A percentile compares a stretch with the other conserved stretches of the same genome.
phyloP scores from a whole-genome alignment of 2,888 invertebrate genomes.

The Urechis unicinctus region DNA sequence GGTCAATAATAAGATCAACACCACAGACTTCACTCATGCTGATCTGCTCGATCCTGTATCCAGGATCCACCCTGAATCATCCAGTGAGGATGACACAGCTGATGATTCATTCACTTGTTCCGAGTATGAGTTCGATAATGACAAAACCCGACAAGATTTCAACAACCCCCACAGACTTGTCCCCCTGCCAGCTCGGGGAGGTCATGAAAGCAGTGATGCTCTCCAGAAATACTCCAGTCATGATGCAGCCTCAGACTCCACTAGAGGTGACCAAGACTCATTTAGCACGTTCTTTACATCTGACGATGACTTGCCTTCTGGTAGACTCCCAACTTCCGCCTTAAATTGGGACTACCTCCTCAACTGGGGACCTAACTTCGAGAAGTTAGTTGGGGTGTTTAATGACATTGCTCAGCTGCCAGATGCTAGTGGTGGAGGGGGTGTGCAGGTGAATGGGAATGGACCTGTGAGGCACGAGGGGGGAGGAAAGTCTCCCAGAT shows the following conservation, averaged over 20 bases:
- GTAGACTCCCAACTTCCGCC: constrained; percentile 58
- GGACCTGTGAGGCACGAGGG: no score
- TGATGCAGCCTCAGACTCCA: neutral
- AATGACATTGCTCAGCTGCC: constrained; percentile 93
- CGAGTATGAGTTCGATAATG: constrained; percentile 91
- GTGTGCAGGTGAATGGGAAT: no score
- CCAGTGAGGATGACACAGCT: constrained; percentile 73
- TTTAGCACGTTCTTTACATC: constrained; percentile 88
- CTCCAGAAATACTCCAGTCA: neutral
- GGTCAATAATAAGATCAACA: constrained; percentile 19
- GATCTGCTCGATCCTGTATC: constrained; percentile 46
- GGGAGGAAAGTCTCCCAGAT: no score
- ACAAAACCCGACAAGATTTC: constrained; percentile 38
- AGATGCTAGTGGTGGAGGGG: constrained; percentile 52
- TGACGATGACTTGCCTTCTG: constrained; percentile 52
- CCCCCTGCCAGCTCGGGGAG: neutral
- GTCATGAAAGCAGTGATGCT: neutral
- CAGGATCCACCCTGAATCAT: constrained; percentile 38
- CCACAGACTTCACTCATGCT: constrained; percentile 15
- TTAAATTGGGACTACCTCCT: constrained; percentile 89
- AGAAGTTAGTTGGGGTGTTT: constrained; percentile 89
- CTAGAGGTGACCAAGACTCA: constrained; percentile 57
- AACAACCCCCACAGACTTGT: constrained; percentile 56
- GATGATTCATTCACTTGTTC: constrained; percentile 98
- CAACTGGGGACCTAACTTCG: constrained; percentile 95